These are phyloP conservation scores for Bombus superbus DNA, from an alignment of 1,140 invertebrate species.

Conservation along the genomic window DNA sequence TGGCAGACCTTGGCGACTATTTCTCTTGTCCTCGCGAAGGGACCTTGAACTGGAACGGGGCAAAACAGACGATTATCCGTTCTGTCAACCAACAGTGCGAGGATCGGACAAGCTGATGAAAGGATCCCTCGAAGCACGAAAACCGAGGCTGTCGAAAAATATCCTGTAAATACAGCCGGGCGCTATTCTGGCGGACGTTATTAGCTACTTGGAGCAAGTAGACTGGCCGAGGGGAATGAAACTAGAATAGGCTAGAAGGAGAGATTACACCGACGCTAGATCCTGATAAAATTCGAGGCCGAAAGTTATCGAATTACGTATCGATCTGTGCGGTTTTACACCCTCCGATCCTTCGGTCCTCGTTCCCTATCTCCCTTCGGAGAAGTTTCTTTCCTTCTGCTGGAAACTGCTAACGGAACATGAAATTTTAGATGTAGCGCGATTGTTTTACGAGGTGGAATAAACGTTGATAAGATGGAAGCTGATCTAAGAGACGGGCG, in stretches of 20 bases:
- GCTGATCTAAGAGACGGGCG: no score
- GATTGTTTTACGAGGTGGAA: no score
- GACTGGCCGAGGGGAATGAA: neutral
- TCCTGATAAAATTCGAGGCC: neutral
- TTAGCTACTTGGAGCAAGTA: neutral
- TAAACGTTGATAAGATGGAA: neutral
- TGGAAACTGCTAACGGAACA: neutral
- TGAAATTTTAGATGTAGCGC: neutral
- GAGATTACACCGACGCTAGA: neutral
- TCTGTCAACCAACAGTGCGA: neutral
- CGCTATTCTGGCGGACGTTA: neutral
- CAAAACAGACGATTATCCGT: neutral
- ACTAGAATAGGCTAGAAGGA: no score
- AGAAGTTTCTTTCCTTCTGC: neutral
- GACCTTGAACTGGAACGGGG: neutral
- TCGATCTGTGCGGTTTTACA: no score
- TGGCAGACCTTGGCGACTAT: neutral
- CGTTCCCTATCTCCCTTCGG: no score
- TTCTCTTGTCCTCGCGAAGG: neutral
- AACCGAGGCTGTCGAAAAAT: constrained; percentile 7
- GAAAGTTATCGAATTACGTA: neutral
- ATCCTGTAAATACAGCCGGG: neutral
- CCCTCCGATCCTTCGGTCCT: no score
- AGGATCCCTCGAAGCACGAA: neutral
- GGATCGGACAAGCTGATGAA: neutral